phyloP scores from a whole-genome alignment of 1,140 invertebrate genomes.

The Heterodera schachtii region DNA sequence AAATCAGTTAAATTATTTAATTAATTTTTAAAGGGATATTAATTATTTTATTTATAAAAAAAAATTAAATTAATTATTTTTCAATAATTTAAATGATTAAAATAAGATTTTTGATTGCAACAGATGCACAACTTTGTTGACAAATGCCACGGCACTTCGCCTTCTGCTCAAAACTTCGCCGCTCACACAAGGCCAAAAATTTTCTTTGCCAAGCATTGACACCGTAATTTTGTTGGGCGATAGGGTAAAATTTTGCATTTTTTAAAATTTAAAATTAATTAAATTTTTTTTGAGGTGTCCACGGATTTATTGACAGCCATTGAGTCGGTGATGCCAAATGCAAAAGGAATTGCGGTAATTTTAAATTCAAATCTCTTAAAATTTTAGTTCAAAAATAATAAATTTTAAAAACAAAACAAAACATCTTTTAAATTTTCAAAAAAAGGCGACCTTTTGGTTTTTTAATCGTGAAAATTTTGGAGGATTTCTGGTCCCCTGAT shows the following conservation, averaged over 20 bases:
- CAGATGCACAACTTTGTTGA: constrained; percentile 57
- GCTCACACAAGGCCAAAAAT: constrained; percentile 39
- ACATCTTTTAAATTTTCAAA: no score
- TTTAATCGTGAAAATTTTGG: no score
- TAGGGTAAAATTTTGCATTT: constrained; percentile 24
- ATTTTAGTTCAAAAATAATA: not conserved
- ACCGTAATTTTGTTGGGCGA: constrained; percentile 64
- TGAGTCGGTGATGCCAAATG: constrained; percentile 55
- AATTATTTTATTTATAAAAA: no score
- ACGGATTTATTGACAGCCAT: constrained; percentile 56
- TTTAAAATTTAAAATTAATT: not conserved
- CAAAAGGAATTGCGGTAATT: constrained; percentile 60
- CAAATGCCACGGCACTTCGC: constrained; percentile 60
- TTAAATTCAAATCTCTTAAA: not conserved
- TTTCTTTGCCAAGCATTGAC: constrained; percentile 49
- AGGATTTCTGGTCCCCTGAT: no score
- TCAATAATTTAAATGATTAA: constrained; percentile 4
- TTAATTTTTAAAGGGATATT: constrained; percentile 10
- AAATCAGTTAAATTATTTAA: constrained; percentile 38
- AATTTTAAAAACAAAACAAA: not conserved
- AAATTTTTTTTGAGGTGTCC: constrained; percentile 27
- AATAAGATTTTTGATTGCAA: constrained; percentile 22
- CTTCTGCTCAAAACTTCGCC: constrained; percentile 54
- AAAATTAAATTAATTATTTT: no score
- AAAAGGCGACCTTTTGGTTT: no score